phyloP scores from a whole-genome alignment of 2,797 vertebrate species.

The Alca torda region DNA sequence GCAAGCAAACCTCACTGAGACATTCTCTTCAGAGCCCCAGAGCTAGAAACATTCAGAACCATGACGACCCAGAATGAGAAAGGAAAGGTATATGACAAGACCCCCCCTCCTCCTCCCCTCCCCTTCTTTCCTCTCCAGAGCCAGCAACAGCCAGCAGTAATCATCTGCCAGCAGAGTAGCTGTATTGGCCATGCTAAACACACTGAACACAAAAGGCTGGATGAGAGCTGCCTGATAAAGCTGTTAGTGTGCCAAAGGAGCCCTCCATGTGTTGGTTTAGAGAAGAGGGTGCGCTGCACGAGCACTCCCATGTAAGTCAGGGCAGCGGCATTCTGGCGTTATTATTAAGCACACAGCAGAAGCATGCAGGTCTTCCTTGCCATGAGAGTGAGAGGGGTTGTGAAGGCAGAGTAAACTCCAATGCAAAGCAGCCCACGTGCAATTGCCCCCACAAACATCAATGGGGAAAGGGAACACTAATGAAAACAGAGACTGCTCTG shows the following conservation, averaged over 20 bases:
- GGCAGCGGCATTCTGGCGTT: background rate
- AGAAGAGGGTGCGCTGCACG: accelerated
- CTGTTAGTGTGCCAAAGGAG: background rate
- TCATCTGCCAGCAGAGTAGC: background rate
- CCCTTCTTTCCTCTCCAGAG: background rate
- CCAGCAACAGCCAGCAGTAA: background rate
- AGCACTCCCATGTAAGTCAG: background rate
- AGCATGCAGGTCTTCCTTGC: background rate
- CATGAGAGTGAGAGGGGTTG: background rate
- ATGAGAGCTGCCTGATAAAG: background rate
- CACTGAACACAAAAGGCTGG: background rate
- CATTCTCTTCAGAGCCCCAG: background rate
- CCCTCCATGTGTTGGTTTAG: background rate
- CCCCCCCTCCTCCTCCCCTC: background rate
- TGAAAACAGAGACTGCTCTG: background rate
- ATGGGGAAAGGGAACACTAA: background rate
- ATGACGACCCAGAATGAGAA: background rate
- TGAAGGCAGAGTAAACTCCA: background rate
- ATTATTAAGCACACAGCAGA: background rate
- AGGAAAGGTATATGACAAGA: background rate
- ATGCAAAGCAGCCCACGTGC: background rate
- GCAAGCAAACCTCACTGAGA: background rate
- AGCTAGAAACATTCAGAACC: background rate
- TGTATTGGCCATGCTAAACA: background rate
- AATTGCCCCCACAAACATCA: background rate